Evolutionary conservation across 2,797 vertebrate genomes (phyloP).

Genomic region (Acrocephalus scirpaceus): DNA sequence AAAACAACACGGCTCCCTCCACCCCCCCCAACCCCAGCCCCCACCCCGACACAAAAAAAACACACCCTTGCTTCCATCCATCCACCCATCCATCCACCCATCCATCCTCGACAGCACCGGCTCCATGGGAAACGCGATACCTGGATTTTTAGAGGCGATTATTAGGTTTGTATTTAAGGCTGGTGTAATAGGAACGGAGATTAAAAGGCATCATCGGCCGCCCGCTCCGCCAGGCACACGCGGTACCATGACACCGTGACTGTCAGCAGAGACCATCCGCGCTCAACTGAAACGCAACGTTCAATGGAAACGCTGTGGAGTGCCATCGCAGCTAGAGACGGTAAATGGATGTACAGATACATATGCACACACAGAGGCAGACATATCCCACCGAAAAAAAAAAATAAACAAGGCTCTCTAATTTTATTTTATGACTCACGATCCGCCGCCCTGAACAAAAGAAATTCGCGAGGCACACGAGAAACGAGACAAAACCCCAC

Average conservation of each 20-base stretch:
- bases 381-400: slow-evolving; percentile 14
- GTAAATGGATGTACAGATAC: slow-evolving; percentile 69
- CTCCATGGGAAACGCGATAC: slow-evolving; percentile 65
- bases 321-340: slow-evolving; percentile 69
- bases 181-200: slow-evolving; percentile 66
- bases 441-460: slow-evolving; percentile 64
- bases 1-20: slow-evolving; percentile 46
- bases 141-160: slow-evolving; percentile 68
- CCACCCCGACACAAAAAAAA: slow-evolving; percentile 34
- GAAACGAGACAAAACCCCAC: slow-evolving; percentile 57
- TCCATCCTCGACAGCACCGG: slow-evolving; percentile 42
- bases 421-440: slow-evolving; percentile 74
- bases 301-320: slow-evolving; percentile 62
- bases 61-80: slow-evolving; percentile 51
- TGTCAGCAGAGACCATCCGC: slow-evolving; percentile 75
- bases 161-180: slow-evolving; percentile 74
- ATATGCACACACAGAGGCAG: slow-evolving; percentile 54
- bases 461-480: slow-evolving; percentile 51
- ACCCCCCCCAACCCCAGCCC: neutral
- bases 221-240: slow-evolving; percentile 71
- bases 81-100: neutral
- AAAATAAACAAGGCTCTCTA: slow-evolving; percentile 49
- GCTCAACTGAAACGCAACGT: slow-evolving; percentile 69
- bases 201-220: slow-evolving; percentile 64
- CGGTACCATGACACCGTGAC: slow-evolving; percentile 76